Conservation (phyloP, 2,113 vertebrate genomes). For the Gymnogyps californianus region DNA sequence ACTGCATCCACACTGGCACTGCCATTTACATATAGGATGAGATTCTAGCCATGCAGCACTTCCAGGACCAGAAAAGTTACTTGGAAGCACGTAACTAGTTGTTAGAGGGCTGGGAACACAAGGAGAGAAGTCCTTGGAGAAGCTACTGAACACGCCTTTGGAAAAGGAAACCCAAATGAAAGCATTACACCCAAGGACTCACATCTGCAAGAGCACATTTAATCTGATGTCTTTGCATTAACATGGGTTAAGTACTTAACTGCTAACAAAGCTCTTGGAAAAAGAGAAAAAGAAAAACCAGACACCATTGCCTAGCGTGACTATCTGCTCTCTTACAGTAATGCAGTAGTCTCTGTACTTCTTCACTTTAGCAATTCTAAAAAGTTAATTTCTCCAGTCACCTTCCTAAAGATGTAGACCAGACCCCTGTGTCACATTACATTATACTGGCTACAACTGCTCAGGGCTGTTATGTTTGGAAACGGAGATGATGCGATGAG, state of each 20-base stretch:
- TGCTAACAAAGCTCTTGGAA: neutral
- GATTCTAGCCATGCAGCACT: neutral
- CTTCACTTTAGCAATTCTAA: neutral
- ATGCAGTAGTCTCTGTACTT: neutral
- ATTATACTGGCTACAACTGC: neutral
- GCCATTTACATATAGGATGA: neutral
- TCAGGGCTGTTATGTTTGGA: conserved; percentile 1
- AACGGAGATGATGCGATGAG: neutral
- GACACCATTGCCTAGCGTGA: neutral
- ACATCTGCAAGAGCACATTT: neutral
- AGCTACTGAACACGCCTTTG: neutral
- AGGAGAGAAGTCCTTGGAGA: neutral
- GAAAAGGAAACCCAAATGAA: neutral
- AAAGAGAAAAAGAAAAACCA: neutral
- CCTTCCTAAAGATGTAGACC: neutral
- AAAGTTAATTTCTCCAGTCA: neutral
- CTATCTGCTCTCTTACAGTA: neutral
- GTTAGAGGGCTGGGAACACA: neutral
- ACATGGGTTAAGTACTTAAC: neutral
- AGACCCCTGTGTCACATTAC: neutral
- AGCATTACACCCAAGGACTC: neutral
- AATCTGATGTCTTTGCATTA: neutral
- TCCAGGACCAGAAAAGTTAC: neutral
- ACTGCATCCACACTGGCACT: neutral
- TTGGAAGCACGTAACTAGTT: neutral